Evolutionary conservation across 2,113 vertebrate genomes (phyloP).

Genomic region (Tachycineta bicolor): DNA sequence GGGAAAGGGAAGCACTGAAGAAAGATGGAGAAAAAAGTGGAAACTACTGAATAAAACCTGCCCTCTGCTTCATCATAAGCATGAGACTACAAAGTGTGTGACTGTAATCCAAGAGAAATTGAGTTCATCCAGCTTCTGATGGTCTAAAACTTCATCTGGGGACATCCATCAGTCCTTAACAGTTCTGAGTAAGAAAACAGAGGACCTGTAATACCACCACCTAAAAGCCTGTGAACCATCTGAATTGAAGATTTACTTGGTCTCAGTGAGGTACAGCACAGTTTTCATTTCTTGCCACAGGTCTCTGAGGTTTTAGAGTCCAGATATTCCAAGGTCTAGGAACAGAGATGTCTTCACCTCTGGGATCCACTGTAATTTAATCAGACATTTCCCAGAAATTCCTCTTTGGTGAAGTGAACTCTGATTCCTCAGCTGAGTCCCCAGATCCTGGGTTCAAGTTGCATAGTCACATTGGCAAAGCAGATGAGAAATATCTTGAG

Average conservation of each 20-base stretch:
- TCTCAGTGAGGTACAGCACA: background rate
- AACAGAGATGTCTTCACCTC: background rate
- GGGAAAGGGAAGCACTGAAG: background rate
- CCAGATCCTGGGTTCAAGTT: background rate
- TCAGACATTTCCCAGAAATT: background rate
- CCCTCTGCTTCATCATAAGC: background rate
- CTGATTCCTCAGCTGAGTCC: background rate
- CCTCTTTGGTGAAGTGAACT: background rate
- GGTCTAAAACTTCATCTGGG: background rate
- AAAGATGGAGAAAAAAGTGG: background rate
- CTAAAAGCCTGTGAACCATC: background rate
- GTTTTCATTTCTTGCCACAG: background rate
- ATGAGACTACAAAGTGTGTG: background rate
- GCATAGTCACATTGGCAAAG: background rate
- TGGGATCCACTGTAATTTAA: background rate
- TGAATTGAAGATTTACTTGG: background rate
- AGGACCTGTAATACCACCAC: fast-evolving
- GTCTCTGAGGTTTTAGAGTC: background rate
- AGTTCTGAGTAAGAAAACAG: background rate
- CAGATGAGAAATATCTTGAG: background rate
- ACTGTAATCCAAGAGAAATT: background rate
- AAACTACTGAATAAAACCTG: background rate
- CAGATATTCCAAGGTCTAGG: background rate
- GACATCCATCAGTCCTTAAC: background rate
- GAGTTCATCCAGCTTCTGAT: background rate